Percentiles rank a stretch among this genome's conserved stretches.
Evolutionary conservation across 1,140 invertebrate species (phyloP).

Genomic region (Stegodyphus dumicola): DNA sequence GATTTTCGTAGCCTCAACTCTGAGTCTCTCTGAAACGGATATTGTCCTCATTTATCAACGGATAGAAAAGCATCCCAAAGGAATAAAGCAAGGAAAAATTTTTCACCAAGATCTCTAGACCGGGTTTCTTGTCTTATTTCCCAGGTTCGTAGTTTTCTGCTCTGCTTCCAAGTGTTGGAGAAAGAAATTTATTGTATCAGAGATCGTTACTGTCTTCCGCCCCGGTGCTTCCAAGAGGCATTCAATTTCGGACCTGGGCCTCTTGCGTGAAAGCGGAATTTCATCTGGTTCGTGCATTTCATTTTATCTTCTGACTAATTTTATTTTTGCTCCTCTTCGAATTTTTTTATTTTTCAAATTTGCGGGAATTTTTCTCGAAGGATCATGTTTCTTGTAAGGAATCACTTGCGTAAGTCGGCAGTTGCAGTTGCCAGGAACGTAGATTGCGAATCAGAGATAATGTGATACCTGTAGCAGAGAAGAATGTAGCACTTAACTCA

Average conservation of each 20-base stretch:
- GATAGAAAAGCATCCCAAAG: conserved; percentile 7
- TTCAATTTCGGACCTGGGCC: conserved; percentile 14
- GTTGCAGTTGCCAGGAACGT: too few species aligned
- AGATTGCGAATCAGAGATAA: too few species aligned
- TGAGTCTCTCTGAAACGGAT: conserved; percentile 24
- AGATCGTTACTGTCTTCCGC: conserved; percentile 26
- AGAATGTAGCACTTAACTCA: too few species aligned
- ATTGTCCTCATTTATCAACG: conserved; percentile 31
- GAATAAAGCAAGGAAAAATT: not conserved
- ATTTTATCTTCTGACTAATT: not conserved
- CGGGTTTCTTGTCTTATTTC: not conserved
- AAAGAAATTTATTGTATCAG: conserved; percentile 10
- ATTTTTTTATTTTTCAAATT: too few species aligned
- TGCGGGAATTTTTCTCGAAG: too few species aligned
- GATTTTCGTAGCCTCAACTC: not conserved
- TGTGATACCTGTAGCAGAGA: too few species aligned
- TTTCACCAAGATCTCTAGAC: not conserved
- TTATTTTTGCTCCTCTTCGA: not conserved
- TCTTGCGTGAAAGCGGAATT: conserved; percentile 1
- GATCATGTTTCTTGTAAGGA: too few species aligned
- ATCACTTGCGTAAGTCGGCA: too few species aligned
- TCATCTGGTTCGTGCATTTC: conserved; percentile 10
- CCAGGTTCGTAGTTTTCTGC: conserved; percentile 1
- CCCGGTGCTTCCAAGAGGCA: not conserved
- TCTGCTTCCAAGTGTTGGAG: not conserved